phyloP scores from a whole-genome alignment of 2,888 invertebrate species.

The Branchellion lobata region DNA sequence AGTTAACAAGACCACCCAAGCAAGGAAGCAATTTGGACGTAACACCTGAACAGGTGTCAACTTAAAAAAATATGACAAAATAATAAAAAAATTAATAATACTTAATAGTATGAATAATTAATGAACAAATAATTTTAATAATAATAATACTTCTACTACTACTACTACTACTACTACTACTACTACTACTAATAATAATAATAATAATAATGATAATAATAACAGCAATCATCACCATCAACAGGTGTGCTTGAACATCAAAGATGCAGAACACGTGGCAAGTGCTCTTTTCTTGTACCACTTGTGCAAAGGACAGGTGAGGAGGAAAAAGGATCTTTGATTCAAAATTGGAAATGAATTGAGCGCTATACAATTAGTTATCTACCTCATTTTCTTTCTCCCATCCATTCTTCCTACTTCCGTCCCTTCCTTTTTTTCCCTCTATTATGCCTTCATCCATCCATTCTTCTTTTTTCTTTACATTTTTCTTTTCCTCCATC shows the following conservation, averaged over 20 bases:
- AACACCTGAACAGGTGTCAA: conserved; percentile 35
- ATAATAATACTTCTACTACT: conserved; percentile 47
- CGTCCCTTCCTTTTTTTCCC: too few species aligned
- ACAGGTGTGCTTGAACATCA: conserved; percentile 56
- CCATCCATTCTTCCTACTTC: too few species aligned
- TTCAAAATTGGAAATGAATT: too few species aligned
- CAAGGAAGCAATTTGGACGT: conserved; percentile 43
- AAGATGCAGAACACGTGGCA: conserved; percentile 60
- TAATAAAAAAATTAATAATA: not conserved
- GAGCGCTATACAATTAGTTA: too few species aligned
- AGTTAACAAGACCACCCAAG: conserved; percentile 37
- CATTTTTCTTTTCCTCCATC: too few species aligned
- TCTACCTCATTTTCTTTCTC: too few species aligned
- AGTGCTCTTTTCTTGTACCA: conserved; percentile 59
- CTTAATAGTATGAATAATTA: not conserved
- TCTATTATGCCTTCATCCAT: too few species aligned
- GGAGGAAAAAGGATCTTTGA: too few species aligned
- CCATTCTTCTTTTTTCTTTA: too few species aligned
- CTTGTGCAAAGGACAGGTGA: conserved; percentile 59
- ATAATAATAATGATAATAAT: conserved; percentile 53
- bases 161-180: too few species aligned
- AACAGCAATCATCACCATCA: not conserved
- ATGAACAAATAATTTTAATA: not conserved
- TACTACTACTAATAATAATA: too few species aligned
- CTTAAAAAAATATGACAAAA: not conserved